These are phyloP conservation scores for Indicator maculatus DNA, from an alignment of 2,113 vertebrate genomes.

Conservation along the genomic window DNA sequence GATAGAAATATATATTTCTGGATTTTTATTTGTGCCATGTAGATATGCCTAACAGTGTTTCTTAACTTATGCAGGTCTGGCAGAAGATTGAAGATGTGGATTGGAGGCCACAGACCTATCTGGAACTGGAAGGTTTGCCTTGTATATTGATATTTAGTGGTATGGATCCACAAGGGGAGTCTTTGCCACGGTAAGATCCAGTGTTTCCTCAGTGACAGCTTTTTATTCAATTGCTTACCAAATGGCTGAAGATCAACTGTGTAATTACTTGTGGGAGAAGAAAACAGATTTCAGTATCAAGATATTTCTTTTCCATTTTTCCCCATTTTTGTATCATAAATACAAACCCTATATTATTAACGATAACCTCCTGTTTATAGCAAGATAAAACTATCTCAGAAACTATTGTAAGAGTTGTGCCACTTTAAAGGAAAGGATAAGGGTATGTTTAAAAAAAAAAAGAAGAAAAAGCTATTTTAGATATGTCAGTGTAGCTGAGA, in stretches of 20 bases:
- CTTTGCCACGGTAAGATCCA: conserved; percentile 85
- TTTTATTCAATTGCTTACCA: background rate
- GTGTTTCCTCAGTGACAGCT: background rate
- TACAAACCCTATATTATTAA: background rate
- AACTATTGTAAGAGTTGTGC: background rate
- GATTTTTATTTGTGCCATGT: background rate
- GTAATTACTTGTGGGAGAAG: background rate
- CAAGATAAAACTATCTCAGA: background rate
- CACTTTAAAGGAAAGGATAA: background rate
- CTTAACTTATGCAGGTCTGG: conserved; percentile 81
- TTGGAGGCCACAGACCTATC: conserved; percentile 91
- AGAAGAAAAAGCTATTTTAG: background rate
- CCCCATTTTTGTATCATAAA: background rate
- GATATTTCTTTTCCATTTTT: background rate
- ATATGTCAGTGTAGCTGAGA: background rate
- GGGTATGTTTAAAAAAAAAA: background rate
- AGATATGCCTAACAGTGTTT: background rate
- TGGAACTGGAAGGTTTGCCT: conserved; percentile 94
- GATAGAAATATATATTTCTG: background rate
- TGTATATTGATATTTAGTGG: conserved; percentile 96
- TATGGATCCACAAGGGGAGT: conserved; percentile 92
- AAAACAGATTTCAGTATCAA: background rate
- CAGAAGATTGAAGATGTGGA: conserved; percentile 91
- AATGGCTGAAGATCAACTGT: background rate
- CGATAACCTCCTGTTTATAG: background rate